A percentile compares a stretch with the other conserved stretches of the same genome.
These are phyloP conservation scores for Torymus aiolomorphi DNA, from an alignment of 2,888 invertebrate genomes.

Conservation along the genomic window DNA sequence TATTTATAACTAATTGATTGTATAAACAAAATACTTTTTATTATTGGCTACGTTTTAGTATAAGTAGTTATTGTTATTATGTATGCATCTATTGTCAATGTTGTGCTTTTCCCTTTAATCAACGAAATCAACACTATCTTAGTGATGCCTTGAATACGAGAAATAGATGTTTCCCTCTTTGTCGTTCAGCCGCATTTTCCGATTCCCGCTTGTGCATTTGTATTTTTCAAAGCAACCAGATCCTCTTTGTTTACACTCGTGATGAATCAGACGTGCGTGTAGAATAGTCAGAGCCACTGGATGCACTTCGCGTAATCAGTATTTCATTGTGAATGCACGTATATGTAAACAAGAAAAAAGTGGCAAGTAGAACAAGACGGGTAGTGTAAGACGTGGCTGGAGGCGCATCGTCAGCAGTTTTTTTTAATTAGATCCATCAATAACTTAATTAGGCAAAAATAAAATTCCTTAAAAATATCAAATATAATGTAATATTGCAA, in stretches of 20 bases:
- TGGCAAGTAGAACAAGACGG: too few relatives aligned
- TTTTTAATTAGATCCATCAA: too few relatives aligned
- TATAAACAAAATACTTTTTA: too few relatives aligned
- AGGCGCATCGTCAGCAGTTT: too few relatives aligned
- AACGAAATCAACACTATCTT: neutral
- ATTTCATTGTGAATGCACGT: neutral
- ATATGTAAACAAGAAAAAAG: neutral
- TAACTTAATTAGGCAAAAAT: too few relatives aligned
- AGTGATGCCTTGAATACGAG: neutral
- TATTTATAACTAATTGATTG: too few relatives aligned
- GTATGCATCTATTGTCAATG: too few relatives aligned
- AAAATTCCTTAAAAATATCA: too few relatives aligned
- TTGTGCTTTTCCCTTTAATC: neutral
- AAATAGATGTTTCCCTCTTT: constrained; percentile 12
- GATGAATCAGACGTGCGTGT: neutral
- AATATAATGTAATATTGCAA: too few relatives aligned
- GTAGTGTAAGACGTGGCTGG: too few relatives aligned
- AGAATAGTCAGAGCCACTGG: neutral
- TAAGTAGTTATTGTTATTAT: too few relatives aligned
- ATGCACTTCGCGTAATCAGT: neutral
- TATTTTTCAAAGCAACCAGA: neutral
- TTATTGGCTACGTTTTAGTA: too few relatives aligned
- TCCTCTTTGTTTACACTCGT: constrained; percentile 7
- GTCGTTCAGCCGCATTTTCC: neutral
- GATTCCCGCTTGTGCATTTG: neutral